Conservation (phyloP, 2,797 vertebrate species). For the Aeoliscus strigatus region DNA sequence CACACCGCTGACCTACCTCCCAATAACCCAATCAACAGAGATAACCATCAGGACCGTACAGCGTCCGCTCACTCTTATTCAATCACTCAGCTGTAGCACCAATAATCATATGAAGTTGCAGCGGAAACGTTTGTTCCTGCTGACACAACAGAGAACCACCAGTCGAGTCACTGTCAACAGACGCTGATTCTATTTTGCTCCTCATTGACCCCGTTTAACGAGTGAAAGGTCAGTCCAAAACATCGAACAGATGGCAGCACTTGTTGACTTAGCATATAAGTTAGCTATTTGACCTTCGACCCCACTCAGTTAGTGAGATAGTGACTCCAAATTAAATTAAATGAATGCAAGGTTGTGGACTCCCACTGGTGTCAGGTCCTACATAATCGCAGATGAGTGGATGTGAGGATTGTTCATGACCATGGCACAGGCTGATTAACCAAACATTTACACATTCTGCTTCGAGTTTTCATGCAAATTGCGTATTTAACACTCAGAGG, state of each 20-base stretch:
- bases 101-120: too few species aligned
- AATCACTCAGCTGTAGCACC: too few species aligned
- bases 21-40: too few species aligned
- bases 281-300: constrained; percentile 50
- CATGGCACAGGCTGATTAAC: background rate
- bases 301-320: constrained; percentile 24
- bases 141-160: too few species aligned
- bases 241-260: constrained; percentile 45
- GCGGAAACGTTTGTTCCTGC: too few species aligned
- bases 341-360: constrained; percentile 9
- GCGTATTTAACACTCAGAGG: too few species aligned
- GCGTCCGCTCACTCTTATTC: too few species aligned
- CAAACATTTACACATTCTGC: background rate
- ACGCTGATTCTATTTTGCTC: too few species aligned
- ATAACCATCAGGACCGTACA: too few species aligned
- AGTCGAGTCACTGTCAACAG: too few species aligned
- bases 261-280: constrained; percentile 49
- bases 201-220: constrained; percentile 40
- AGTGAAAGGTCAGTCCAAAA: constrained; percentile 45
- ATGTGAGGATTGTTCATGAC: constrained; percentile 4
- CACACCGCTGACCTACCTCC: too few species aligned
- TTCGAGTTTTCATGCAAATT: too few species aligned
- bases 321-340: constrained; percentile 32
- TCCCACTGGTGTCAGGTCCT: constrained; percentile 12
- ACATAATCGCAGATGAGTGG: constrained; percentile 13